phyloP scores from a whole-genome alignment of 2,113 vertebrate genomes.

The Lathamus discolor region DNA sequence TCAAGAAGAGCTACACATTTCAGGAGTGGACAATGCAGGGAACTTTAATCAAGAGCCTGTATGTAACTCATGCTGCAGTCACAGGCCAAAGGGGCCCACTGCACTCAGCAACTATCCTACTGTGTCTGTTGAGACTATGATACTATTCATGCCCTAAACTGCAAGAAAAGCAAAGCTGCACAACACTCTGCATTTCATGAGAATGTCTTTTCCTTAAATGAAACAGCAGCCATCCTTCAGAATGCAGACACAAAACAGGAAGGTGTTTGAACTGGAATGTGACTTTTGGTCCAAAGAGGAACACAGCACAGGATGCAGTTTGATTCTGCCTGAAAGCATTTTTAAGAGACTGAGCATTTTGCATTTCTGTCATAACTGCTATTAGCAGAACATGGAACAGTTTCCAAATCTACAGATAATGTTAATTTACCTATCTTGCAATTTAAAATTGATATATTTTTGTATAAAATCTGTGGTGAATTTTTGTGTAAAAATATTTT shows the following conservation, averaged over 20 bases:
- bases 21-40: background rate
- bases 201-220: background rate
- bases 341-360: background rate
- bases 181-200: background rate
- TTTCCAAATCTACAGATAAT: background rate
- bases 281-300: background rate
- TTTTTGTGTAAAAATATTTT: background rate
- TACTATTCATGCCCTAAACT: background rate
- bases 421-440: background rate
- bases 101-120: background rate
- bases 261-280: background rate
- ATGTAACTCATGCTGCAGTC: background rate
- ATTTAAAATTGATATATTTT: background rate
- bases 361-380: background rate
- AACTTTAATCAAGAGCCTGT: background rate
- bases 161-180: background rate
- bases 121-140: background rate
- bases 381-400: background rate
- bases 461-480: background rate
- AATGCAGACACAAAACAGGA: background rate
- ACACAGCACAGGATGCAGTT: background rate
- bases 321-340: background rate
- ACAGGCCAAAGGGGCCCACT: background rate
- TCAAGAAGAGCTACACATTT: fast-evolving
- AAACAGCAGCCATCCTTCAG: background rate